Evolutionary conservation across 2,113 vertebrate species (phyloP).

Genomic region (Arenaria interpres): DNA sequence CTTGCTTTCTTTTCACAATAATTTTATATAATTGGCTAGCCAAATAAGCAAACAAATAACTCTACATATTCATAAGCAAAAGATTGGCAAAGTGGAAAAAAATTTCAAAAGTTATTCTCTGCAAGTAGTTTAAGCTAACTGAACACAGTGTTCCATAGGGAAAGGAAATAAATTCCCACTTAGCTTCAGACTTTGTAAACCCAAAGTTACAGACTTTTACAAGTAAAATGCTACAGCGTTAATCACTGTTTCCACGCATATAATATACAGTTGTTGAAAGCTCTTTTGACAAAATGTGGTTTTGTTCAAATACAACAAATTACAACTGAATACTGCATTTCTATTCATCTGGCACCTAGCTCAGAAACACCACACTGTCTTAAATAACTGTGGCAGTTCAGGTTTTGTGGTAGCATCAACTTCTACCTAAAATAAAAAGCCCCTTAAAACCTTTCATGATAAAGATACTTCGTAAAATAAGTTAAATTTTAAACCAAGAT

Average conservation of each 20-base stretch:
- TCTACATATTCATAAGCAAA: background rate
- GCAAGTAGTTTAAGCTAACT: background rate
- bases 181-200: background rate
- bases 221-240: background rate
- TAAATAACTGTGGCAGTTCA: background rate
- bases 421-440: background rate
- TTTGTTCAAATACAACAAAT: background rate
- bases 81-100: background rate
- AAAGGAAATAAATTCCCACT: background rate
- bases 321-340: background rate
- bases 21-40: background rate
- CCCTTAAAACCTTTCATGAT: background rate
- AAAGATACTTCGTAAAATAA: background rate
- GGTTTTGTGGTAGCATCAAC: background rate
- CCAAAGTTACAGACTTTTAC: background rate
- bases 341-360: background rate
- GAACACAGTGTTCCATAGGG: background rate
- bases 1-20: background rate
- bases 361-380: background rate
- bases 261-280: background rate
- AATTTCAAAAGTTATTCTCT: background rate
- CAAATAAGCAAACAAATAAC: background rate
- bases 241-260: background rate
- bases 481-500: background rate
- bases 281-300: background rate